A percentile compares a stretch with the other conserved stretches of the same genome.
phyloP scores from a whole-genome alignment of 2,113 vertebrate species.

The Opisthocomus hoazin region DNA sequence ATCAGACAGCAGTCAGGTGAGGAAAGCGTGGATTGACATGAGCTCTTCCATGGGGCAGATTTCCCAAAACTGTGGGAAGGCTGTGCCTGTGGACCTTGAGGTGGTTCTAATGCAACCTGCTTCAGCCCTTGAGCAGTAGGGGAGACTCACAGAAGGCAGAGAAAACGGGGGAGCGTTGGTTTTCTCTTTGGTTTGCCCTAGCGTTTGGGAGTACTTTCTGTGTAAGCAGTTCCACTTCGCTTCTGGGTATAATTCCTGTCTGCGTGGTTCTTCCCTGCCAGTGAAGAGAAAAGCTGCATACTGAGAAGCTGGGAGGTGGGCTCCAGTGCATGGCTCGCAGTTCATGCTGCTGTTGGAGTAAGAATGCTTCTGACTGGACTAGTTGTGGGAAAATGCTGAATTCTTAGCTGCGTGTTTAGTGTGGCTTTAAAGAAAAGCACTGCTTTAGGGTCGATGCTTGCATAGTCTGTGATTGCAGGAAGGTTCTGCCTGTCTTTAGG shows the following conservation, averaged over 20 bases:
- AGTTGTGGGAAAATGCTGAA: background rate
- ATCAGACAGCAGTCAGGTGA: background rate
- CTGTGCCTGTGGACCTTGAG: background rate
- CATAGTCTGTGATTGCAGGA: fast-evolving
- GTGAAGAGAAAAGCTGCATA: fast-evolving
- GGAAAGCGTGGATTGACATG: fast-evolving
- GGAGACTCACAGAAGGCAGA: background rate
- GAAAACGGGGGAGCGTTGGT: background rate
- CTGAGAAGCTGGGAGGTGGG: background rate
- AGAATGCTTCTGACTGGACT: too few relatives aligned
- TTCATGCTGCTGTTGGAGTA: background rate
- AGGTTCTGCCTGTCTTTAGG: background rate
- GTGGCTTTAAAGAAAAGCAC: background rate
- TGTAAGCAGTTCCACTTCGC: background rate
- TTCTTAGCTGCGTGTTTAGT: background rate
- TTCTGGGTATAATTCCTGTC: background rate
- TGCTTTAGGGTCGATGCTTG: background rate
- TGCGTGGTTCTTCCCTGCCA: fast-evolving
- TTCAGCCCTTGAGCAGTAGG: background rate
- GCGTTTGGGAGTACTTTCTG: background rate
- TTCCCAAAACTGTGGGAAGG: background rate
- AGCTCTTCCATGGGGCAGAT: background rate
- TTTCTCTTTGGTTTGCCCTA: background rate
- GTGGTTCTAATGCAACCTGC: background rate
- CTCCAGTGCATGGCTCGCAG: fast-evolving